A percentile compares a stretch with the other conserved stretches of the same genome.
Evolutionary conservation across 2,113 vertebrate genomes (phyloP).

Genomic region (Ageneiosus marmoratus): DNA sequence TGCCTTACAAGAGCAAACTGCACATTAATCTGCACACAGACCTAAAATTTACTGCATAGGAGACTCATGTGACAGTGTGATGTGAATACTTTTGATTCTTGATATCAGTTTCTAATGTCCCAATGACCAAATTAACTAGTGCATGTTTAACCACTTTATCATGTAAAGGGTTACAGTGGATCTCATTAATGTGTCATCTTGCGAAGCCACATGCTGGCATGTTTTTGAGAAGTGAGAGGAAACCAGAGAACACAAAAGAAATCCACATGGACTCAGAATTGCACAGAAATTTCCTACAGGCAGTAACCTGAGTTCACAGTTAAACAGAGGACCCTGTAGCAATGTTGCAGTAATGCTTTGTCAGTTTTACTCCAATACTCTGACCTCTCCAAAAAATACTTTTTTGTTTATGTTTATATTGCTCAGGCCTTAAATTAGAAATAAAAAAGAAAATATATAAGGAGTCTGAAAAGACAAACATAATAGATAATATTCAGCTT

Average conservation of each 20-base stretch:
- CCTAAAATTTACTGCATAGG: slow-evolving; percentile 8
- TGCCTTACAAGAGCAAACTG: slow-evolving; percentile 34
- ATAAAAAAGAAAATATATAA: neutral
- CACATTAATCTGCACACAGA: slow-evolving; percentile 3
- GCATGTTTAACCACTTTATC: too few species aligned
- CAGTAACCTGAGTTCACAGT: neutral
- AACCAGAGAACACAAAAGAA: neutral
- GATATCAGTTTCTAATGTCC: neutral
- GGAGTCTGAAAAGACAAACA: neutral
- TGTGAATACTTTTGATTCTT: slow-evolving; percentile 37
- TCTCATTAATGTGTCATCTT: neutral
- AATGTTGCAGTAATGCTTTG: neutral
- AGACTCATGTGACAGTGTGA: slow-evolving; percentile 31
- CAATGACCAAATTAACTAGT: slow-evolving; percentile 11
- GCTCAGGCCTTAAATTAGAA: neutral
- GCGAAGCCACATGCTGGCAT: neutral
- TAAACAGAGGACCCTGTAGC: neutral
- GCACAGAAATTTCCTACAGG: neutral
- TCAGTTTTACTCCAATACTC: neutral
- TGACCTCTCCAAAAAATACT: neutral
- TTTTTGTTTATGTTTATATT: neutral
- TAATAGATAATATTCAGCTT: neutral
- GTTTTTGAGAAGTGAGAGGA: neutral
- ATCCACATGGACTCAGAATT: neutral
- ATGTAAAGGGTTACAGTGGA: neutral